These are phyloP conservation scores for Masnerella sp. DNA, from an alignment of 2,888 invertebrate species.

Conservation along the genomic window DNA sequence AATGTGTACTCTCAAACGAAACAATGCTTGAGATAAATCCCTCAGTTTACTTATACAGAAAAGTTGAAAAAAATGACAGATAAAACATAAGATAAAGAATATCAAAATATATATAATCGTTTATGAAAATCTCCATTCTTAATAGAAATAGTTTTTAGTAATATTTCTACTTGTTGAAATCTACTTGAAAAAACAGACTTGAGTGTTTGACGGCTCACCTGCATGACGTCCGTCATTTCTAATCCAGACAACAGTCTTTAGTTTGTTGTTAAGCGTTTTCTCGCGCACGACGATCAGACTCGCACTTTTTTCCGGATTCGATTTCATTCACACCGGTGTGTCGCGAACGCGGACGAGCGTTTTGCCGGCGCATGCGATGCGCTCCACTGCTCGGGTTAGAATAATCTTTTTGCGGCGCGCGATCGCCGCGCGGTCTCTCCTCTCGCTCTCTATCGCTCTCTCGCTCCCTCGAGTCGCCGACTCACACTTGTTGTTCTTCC, in stretches of 20 bases:
- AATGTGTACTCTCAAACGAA: too few species aligned
- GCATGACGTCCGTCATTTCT: constrained; percentile 39
- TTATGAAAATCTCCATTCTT: too few species aligned
- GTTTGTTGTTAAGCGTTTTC: constrained; percentile 42
- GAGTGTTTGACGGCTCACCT: too few species aligned
- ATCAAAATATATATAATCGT: too few species aligned
- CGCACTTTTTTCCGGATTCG: constrained; percentile 55
- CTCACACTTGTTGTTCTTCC: constrained; percentile 53
- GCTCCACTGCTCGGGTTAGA: constrained; percentile 56
- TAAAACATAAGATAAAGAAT: too few species aligned
- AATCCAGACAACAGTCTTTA: constrained; percentile 49
- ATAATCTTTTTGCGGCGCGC: constrained; percentile 54
- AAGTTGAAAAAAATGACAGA: too few species aligned
- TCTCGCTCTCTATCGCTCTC: constrained; percentile 49
- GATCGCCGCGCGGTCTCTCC: constrained; percentile 50
- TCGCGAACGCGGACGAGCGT: constrained; percentile 33
- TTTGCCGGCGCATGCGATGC: constrained; percentile 48
- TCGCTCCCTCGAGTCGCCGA: too few species aligned
- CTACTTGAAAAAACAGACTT: too few species aligned
- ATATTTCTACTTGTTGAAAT: too few species aligned
- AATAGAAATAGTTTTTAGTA: too few species aligned
- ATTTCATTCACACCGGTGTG: constrained; percentile 51
- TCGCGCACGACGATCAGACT: constrained; percentile 52
- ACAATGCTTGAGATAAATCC: too few species aligned
- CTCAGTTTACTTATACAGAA: too few species aligned